Base-by-base conservation (phyloP, 2,797 vertebrate species). In the Hippopotamyrus pictus region DNA sequence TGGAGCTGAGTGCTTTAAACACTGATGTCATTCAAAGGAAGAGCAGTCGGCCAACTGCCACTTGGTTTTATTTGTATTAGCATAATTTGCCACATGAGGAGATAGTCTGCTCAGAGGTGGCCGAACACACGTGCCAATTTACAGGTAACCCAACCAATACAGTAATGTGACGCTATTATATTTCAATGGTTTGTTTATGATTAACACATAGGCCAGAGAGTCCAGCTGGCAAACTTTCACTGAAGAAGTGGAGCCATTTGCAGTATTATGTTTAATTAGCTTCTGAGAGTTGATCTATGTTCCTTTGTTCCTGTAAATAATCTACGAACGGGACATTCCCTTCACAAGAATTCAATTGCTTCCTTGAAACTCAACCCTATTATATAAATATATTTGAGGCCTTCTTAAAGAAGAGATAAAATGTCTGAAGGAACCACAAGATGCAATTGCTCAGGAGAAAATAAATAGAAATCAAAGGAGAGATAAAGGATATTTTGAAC, bases 251-350 rank as follows among this genome's bases (percentile, higher is more conserved):
- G 37, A 59, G 86, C 22, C 51, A 41, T 57, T 87, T 87, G 17
- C 48, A 51, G 50, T 87, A 87, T 87, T 87, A 73, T 76, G 89
- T 76, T 73, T 86, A 76, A 37, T 53, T 25, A 53, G 50, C 50
- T 73, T 76, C 44, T 51, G 33, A 65, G 44, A 89, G 44, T 12
- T 73, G 84, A 50, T 88, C 25, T 53, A 29, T 86, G 48, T 17
- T 76, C 89, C 44, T 51, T 53, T 87, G 62, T 73, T 87, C 59
- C 89, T 89, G 48, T 73, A 76, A 88, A 88, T 88, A 65, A 88
- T 69, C 57, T 48, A 88, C 11, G 54, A 65, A 79, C 6, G 82
- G 88, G 88, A n/a, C 57, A 86, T 86, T 89, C 62, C 65, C 41
- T 87, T 54, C 33, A 54, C 29, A 54, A 57, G 17, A 25, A 89